phyloP scores from a whole-genome alignment of 1,140 invertebrate genomes.

The Parasteatoda tepidariorum region DNA sequence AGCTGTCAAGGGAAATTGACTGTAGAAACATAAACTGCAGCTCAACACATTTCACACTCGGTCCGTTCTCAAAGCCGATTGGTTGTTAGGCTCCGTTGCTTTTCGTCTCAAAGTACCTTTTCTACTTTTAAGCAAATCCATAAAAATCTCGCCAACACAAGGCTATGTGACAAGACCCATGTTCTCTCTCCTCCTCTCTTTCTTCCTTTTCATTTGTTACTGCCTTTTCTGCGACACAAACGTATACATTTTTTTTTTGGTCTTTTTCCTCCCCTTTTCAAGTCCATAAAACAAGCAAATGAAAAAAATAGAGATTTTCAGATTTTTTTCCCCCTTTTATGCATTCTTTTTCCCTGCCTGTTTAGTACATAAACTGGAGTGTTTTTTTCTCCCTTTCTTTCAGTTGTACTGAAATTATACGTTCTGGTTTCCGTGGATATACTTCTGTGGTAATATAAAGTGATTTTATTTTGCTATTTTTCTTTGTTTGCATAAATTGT shows the following conservation, averaged over 20 bases:
- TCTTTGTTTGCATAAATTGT: no score
- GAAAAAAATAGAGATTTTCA: constrained; percentile 22
- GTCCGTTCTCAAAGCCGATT: constrained; percentile 55
- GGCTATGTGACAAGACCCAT: constrained; percentile 33
- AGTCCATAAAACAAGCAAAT: constrained; percentile 60
- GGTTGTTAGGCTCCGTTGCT: constrained; percentile 57
- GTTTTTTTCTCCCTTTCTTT: background rate
- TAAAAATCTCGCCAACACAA: constrained; percentile 59
- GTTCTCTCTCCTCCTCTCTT: constrained; percentile 17
- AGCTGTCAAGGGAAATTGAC: constrained; percentile 60
- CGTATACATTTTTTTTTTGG: background rate
- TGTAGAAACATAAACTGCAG: constrained; percentile 60
- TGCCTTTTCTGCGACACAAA: background rate
- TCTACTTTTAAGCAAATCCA: constrained; percentile 61
- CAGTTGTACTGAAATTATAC: constrained; percentile 19
- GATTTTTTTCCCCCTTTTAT: constrained; percentile 9
- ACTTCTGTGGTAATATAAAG: constrained; percentile 43
- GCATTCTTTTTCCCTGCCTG: background rate
- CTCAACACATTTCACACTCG: constrained; percentile 57
- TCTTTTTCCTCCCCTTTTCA: background rate
- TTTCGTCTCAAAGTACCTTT: constrained; percentile 45
- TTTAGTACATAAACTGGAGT: constrained; percentile 12
- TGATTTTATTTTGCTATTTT: constrained; percentile 42
- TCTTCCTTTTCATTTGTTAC: constrained; percentile 4
- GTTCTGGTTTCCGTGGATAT: constrained; percentile 28